Percentiles rank a stretch among this genome's conserved stretches.
These are phyloP conservation scores for Cherax quadricarinatus DNA, from an alignment of 1,140 invertebrate genomes.

Conservation along the genomic window DNA sequence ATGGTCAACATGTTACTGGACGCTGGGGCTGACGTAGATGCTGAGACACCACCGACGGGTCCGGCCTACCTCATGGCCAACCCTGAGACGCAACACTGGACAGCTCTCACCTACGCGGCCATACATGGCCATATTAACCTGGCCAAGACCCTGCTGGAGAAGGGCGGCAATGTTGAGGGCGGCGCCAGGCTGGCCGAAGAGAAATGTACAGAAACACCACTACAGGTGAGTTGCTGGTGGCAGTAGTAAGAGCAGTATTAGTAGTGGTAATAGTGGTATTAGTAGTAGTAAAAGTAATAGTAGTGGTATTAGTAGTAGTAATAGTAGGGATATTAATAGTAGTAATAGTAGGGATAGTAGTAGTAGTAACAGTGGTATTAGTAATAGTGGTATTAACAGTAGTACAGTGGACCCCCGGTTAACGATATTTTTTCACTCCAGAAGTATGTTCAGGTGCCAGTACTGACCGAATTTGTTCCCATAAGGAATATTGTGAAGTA, in stretches of 20 bases:
- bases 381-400: no score
- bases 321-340: no score
- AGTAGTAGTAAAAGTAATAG: no score
- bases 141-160: constrained; percentile 82
- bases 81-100: constrained; percentile 88
- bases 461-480: no score
- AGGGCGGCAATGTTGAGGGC: constrained; percentile 90
- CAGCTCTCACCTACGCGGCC: constrained; percentile 84
- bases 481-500: no score
- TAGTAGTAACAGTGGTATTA: no score
- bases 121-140: constrained; percentile 80
- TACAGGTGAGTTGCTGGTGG: constrained; percentile 81
- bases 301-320: no score
- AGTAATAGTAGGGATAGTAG: no score
- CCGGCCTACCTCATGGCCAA: constrained; percentile 78
- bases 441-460: no score
- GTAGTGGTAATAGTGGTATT: no score
- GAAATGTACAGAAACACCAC: constrained; percentile 89
- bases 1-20: constrained; percentile 84
- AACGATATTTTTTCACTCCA: no score
- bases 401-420: no score
- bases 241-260: background rate
- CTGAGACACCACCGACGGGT: constrained; percentile 82
- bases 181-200: constrained; percentile 88
- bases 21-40: constrained; percentile 86